Evolutionary conservation across 1,140 invertebrate species (phyloP).

Genomic region (Calephelis virginiensis): DNA sequence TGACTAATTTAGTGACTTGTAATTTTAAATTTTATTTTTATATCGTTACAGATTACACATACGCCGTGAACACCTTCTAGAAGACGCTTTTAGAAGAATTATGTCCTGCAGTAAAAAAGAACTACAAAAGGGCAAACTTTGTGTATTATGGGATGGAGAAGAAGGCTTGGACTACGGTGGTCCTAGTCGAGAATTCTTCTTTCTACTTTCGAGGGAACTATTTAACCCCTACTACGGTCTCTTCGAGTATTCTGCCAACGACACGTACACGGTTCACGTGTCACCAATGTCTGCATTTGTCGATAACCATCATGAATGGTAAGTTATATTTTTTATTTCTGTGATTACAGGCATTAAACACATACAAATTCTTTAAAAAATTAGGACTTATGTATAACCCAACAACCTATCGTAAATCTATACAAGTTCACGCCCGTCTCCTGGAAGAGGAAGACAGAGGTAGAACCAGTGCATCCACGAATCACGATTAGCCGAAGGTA

Average conservation of each 20-base stretch:
- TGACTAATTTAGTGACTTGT: too few species aligned
- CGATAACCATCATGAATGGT: constrained; percentile 98
- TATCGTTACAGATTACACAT: constrained; percentile 89
- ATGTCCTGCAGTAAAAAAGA: constrained; percentile 98
- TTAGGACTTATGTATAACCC: too few species aligned
- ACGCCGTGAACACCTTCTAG: constrained; percentile 93
- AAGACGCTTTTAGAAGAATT: constrained; percentile 97
- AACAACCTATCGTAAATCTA: too few species aligned
- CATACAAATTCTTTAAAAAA: too few species aligned
- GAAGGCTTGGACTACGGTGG: constrained; percentile 98
- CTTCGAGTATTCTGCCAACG: constrained; percentile 98
- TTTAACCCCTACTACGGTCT: constrained; percentile 99
- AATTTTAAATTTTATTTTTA: background rate
- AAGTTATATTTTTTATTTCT: constrained; percentile 38
- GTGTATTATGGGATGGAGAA: constrained; percentile 96
- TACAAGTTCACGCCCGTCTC: too few species aligned
- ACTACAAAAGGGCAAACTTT: constrained; percentile 95
- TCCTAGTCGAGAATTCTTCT: constrained; percentile 97
- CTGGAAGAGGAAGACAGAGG: too few species aligned
- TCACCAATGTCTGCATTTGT: constrained; percentile 98
- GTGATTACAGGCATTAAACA: too few species aligned
- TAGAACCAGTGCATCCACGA: too few species aligned
- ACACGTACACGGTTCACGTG: constrained; percentile 98
- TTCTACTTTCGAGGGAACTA: constrained; percentile 95
- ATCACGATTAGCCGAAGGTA: too few species aligned